Evolutionary conservation across 2,888 invertebrate genomes (phyloP).

Genomic region (Tipula confusa): DNA sequence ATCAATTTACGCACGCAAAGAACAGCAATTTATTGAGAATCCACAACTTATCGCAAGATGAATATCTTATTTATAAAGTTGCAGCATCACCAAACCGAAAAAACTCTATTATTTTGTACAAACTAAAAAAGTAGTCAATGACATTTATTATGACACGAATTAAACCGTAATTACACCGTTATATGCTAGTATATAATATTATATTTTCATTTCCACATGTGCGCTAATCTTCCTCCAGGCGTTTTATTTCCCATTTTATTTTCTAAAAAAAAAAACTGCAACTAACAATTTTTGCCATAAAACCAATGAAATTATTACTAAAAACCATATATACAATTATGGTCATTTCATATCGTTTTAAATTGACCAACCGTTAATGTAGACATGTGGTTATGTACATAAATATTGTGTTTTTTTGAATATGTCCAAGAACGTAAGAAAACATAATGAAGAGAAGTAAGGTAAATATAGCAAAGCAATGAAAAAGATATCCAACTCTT

Average conservation of each 20-base stretch:
- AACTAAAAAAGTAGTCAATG: background rate
- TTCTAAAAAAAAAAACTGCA: background rate
- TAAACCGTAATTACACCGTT: background rate
- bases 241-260: background rate
- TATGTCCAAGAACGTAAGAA: background rate
- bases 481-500: background rate
- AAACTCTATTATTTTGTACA: too few relatives aligned
- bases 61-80: too few relatives aligned
- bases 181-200: too few relatives aligned
- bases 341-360: background rate
- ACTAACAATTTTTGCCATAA: background rate
- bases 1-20: too few relatives aligned
- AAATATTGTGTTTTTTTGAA: background rate
- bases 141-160: background rate
- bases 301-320: background rate
- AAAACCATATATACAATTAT: background rate
- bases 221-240: background rate
- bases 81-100: too few relatives aligned
- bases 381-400: background rate
- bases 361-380: background rate
- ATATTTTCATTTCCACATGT: background rate
- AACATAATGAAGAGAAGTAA: background rate
- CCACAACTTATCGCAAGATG: too few relatives aligned
- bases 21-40: too few relatives aligned
- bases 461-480: background rate